Conservation (phyloP, 1,140 invertebrate genomes). For the Archivesica marissinica region DNA sequence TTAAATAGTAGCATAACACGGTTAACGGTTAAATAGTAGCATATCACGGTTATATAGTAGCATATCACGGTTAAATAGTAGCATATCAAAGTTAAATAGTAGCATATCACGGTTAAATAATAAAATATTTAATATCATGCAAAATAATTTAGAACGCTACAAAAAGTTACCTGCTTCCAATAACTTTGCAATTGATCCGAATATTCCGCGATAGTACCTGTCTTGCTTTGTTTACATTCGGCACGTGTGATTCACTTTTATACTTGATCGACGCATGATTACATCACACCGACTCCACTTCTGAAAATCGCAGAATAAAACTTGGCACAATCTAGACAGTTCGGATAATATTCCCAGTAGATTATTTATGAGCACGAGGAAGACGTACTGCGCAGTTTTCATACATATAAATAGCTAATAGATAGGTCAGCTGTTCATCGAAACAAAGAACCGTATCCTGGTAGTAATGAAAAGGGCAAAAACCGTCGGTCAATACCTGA, state of each 20-base stretch:
- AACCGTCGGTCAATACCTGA: too few species aligned
- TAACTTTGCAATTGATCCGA: background rate
- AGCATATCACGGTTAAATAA: too few species aligned
- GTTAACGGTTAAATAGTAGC: too few species aligned
- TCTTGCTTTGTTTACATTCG: constrained; percentile 24
- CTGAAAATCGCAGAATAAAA: background rate
- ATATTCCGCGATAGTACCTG: background rate
- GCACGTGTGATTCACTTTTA: constrained; percentile 36
- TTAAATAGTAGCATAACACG: too few species aligned
- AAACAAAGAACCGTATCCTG: background rate
- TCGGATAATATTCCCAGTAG: background rate
- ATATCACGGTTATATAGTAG: too few species aligned
- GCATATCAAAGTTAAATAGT: too few species aligned
- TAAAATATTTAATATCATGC: background rate
- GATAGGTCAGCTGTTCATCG: background rate
- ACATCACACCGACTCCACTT: background rate
- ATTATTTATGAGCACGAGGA: background rate
- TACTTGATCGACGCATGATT: constrained; percentile 3
- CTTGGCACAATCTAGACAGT: constrained; percentile 2
- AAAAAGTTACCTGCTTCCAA: background rate
- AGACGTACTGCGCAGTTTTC: constrained; percentile 7
- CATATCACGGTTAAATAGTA: too few species aligned
- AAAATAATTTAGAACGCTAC: background rate
- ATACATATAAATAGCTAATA: background rate
- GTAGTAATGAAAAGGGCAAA: too few species aligned